Percentiles rank a stretch among this genome's conserved stretches.
These are phyloP conservation scores for Triplophysa dalaica DNA, from an alignment of 2,113 vertebrate genomes.

Conservation along the genomic window DNA sequence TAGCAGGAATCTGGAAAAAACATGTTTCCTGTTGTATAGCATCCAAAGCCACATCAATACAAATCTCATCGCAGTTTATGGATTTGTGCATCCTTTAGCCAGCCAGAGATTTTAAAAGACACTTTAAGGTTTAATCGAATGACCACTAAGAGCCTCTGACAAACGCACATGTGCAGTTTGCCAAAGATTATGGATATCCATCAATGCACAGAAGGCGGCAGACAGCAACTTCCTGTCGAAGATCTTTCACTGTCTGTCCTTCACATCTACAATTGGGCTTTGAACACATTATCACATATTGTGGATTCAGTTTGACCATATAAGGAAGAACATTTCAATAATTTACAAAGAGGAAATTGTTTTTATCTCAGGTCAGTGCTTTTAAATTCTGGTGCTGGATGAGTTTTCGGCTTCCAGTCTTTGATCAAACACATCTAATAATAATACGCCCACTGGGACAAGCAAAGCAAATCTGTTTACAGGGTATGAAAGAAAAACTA, in stretches of 20 bases:
- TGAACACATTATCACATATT: not conserved
- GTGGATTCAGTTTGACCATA: not conserved
- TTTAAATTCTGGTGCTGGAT: not conserved
- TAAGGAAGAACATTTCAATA: not conserved
- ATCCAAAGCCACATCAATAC: slow-evolving; percentile 52
- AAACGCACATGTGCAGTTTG: slow-evolving; percentile 44
- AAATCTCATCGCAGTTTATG: slow-evolving; percentile 58
- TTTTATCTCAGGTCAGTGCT: not conserved
- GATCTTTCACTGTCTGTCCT: not conserved
- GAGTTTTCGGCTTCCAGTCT: not conserved
- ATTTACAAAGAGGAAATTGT: not conserved
- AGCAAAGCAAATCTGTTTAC: not conserved
- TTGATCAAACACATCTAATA: slow-evolving; percentile 11
- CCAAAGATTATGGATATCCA: slow-evolving; percentile 33
- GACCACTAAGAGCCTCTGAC: slow-evolving; percentile 55
- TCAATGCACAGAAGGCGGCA: slow-evolving; percentile 39
- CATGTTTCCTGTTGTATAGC: not conserved
- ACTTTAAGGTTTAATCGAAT: slow-evolving; percentile 46
- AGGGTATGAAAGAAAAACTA: not conserved
- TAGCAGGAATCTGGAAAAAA: slow-evolving; percentile 1
- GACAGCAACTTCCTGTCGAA: not conserved
- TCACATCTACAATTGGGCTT: not conserved
- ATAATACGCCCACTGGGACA: not conserved
- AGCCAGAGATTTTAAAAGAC: slow-evolving; percentile 53
- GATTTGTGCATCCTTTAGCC: slow-evolving; percentile 42